Evolutionary conservation across 2,113 vertebrate species (phyloP).

Genomic region (Eclectus roratus): DNA sequence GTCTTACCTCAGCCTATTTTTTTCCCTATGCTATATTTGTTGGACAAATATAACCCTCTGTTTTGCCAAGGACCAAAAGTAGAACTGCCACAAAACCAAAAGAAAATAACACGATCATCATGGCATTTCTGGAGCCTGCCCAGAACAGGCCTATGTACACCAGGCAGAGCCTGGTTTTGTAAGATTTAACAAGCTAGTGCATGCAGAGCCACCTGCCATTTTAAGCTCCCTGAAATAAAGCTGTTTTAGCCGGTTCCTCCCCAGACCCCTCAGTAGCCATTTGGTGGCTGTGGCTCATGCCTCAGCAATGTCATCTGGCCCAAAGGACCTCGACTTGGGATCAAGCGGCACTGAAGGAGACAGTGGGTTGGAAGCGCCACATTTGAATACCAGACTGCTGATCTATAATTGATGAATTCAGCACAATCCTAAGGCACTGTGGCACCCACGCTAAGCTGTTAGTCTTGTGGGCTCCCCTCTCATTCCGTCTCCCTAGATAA

Average conservation of each 20-base stretch:
- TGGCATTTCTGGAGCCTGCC: slow-evolving; percentile 23
- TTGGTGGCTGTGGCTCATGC: not conserved
- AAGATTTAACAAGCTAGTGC: not conserved
- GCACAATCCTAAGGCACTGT: not conserved
- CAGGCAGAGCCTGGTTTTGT: slow-evolving; percentile 31
- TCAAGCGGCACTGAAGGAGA: not conserved
- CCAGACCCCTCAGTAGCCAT: slow-evolving; percentile 11
- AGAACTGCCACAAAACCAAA: slow-evolving; percentile 36
- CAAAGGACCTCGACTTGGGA: not conserved
- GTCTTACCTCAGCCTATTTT: slow-evolving; percentile 38
- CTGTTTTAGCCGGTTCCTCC: not conserved
- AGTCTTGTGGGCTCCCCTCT: not conserved
- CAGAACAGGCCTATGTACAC: not conserved
- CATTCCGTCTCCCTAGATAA: not conserved
- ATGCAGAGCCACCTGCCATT: slow-evolving; percentile 54
- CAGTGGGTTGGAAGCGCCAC: slow-evolving; percentile 39
- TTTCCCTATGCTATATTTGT: not conserved
- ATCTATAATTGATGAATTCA: not conserved
- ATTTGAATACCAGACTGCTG: slow-evolving; percentile 54
- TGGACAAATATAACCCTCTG: not conserved
- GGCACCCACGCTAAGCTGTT: not conserved
- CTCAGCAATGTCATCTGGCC: slow-evolving; percentile 56
- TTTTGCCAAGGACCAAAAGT: slow-evolving; percentile 43
- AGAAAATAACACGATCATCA: slow-evolving; percentile 41
- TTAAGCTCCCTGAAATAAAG: not conserved